Percentiles rank a stretch among this genome's conserved stretches.
Evolutionary conservation across 1,140 invertebrate genomes (phyloP).

Genomic region (Elymnias hypermnestra): DNA sequence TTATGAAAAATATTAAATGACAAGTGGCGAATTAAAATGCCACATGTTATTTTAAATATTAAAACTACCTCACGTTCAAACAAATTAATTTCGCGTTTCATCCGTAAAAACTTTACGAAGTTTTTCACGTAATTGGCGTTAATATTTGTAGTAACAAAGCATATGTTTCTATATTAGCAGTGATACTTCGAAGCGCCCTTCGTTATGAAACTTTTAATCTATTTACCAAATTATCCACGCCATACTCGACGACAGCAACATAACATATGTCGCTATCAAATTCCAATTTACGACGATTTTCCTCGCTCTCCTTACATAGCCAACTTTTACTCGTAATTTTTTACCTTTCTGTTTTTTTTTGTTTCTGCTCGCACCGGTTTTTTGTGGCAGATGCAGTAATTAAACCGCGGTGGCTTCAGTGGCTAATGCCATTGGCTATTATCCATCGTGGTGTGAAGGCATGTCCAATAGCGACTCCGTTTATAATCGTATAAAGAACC

Average conservation of each 20-base stretch:
- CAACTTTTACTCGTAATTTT: constrained; percentile 25
- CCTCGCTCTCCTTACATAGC: constrained; percentile 47
- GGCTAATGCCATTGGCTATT: constrained; percentile 47
- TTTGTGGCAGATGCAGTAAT: constrained; percentile 50
- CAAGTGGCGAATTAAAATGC: too few species aligned
- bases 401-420: constrained; percentile 30
- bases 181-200: background rate
- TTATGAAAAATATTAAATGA: too few species aligned
- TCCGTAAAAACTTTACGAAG: too few species aligned
- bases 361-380: constrained; percentile 34
- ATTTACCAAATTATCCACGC: constrained; percentile 1
- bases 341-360: constrained; percentile 31
- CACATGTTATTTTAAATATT: too few species aligned
- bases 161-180: too few species aligned
- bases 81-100: too few species aligned
- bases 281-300: constrained; percentile 61
- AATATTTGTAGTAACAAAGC: too few species aligned
- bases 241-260: background rate
- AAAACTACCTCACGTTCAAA: too few species aligned
- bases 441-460: constrained; percentile 31
- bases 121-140: too few species aligned
- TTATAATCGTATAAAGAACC: constrained; percentile 46
- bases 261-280: constrained; percentile 27
- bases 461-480: constrained; percentile 50
- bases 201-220: constrained; percentile 2